A percentile compares a stretch with the other conserved stretches of the same genome.
Conservation (phyloP, 2,888 invertebrate genomes). For the Rhogogaster chlorosoma region DNA sequence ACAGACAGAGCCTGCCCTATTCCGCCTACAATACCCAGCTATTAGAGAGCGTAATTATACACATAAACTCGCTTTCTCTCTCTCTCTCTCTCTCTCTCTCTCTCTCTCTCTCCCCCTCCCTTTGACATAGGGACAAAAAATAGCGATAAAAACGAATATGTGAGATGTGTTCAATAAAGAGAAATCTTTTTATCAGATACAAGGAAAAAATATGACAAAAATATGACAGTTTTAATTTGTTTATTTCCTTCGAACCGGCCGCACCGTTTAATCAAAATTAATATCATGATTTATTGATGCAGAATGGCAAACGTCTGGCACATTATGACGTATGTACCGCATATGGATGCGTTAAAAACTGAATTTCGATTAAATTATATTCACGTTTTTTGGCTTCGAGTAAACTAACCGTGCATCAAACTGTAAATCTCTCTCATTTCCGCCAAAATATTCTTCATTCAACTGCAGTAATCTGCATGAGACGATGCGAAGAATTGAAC, state of each 20-base stretch:
- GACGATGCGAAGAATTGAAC: background rate
- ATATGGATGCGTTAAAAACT: constrained; percentile 3
- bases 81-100: background rate
- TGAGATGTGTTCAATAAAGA: background rate
- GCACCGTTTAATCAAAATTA: background rate
- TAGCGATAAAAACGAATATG: background rate
- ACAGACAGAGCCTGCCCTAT: constrained; percentile 61
- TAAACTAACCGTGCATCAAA: constrained; percentile 17
- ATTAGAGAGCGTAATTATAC: background rate
- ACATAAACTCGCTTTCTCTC: background rate
- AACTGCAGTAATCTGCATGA: background rate
- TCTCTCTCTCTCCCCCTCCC: background rate
- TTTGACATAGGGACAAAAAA: background rate
- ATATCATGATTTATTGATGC: background rate
- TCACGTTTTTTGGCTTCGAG: constrained; percentile 3
- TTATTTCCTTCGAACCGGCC: background rate
- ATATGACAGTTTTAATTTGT: background rate
- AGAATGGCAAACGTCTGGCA: background rate
- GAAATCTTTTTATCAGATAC: background rate
- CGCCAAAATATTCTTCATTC: background rate
- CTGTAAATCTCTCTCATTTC: constrained; percentile 12
- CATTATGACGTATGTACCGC: background rate
- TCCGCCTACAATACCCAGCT: background rate
- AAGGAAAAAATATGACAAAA: background rate
- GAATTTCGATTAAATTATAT: constrained; percentile 17